Evolutionary conservation across 2,113 vertebrate species (phyloP).

Genomic region (Dicerorhinus sumatrensis): DNA sequence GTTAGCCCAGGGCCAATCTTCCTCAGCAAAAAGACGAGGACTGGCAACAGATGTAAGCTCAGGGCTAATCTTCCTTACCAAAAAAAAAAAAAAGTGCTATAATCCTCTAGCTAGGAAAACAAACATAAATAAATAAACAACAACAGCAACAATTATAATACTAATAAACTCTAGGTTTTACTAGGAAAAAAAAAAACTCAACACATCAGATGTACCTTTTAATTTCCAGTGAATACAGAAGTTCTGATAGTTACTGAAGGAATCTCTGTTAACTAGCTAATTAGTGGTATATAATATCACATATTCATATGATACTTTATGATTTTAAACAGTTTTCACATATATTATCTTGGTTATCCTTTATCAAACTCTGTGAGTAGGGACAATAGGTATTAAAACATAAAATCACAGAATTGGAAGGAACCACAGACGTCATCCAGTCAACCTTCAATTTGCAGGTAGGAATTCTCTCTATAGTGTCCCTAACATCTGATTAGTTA

Average conservation of each 20-base stretch:
- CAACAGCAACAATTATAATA: not conserved
- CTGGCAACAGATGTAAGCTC: too few relatives aligned
- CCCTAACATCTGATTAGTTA: not conserved
- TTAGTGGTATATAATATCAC: not conserved
- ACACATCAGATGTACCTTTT: not conserved
- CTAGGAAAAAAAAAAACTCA: constrained; percentile 1
- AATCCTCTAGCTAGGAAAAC: constrained; percentile 9
- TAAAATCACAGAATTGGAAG: constrained; percentile 50
- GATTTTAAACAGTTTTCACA: constrained; percentile 21
- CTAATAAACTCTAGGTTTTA: constrained; percentile 2
- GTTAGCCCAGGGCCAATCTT: too few relatives aligned
- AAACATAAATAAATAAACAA: not conserved
- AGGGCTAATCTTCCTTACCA: too few relatives aligned
- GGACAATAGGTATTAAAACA: constrained; percentile 4
- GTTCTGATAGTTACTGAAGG: constrained; percentile 11
- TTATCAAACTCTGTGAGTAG: not conserved
- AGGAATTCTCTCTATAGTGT: constrained; percentile 9
- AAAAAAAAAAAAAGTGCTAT: not conserved
- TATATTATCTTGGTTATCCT: constrained; percentile 38
- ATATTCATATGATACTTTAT: not conserved
- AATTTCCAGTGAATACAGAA: not conserved
- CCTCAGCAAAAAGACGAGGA: too few relatives aligned
- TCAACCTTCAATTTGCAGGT: not conserved
- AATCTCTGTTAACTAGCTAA: constrained; percentile 11
- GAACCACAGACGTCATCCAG: not conserved